These are phyloP conservation scores for Crenuchus spilurus DNA, from an alignment of 2,797 vertebrate species.

Conservation along the genomic window DNA sequence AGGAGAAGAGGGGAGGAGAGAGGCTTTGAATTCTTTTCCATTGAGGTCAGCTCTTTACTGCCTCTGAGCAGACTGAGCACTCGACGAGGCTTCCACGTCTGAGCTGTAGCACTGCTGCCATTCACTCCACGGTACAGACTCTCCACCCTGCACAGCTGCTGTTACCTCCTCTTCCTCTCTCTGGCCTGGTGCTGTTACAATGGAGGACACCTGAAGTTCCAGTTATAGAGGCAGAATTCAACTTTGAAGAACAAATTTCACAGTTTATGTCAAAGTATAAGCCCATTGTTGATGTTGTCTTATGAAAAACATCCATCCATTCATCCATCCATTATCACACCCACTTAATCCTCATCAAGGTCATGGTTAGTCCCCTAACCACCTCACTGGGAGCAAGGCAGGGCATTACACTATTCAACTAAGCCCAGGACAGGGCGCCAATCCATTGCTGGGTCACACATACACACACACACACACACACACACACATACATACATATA, in stretches of 20 bases:
- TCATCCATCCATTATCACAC: too few species aligned
- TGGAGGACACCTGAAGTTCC: background rate
- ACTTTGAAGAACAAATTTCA: background rate
- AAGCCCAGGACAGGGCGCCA: too few species aligned
- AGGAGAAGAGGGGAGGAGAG: slow-evolving; percentile 48
- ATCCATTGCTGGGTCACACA: too few species aligned
- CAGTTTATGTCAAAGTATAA: too few species aligned
- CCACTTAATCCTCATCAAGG: too few species aligned
- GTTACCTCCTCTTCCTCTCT: background rate
- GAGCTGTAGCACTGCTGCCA: slow-evolving; percentile 5
- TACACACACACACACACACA: too few species aligned
- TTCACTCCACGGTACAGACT: background rate
- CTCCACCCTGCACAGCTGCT: background rate
- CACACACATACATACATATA: too few species aligned
- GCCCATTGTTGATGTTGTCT: too few species aligned
- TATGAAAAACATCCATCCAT: too few species aligned
- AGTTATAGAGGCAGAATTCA: background rate
- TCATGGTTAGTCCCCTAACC: too few species aligned
- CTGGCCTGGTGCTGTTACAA: background rate
- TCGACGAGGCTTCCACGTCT: slow-evolving; percentile 35
- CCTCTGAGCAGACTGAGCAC: slow-evolving; percentile 47
- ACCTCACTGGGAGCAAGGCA: too few species aligned
- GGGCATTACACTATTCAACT: too few species aligned
- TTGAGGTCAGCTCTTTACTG: slow-evolving; percentile 64
- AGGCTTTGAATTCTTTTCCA: slow-evolving; percentile 65